Percentiles rank a stretch among this genome's conserved stretches.
Evolutionary conservation across 1,140 invertebrate species (phyloP).

Genomic region (Lepidurus arcticus): DNA sequence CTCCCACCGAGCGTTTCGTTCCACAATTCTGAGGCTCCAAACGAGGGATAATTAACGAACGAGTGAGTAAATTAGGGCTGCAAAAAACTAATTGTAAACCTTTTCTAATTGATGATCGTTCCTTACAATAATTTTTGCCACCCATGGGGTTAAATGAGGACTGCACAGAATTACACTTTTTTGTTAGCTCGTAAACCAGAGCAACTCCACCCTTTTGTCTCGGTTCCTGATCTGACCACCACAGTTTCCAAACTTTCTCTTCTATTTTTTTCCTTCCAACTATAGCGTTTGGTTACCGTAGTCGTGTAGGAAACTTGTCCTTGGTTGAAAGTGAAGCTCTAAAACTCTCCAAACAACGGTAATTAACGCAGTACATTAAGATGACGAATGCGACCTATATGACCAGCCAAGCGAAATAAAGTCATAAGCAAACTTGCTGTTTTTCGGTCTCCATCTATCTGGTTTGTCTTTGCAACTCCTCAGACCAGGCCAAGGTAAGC

Average conservation of each 20-base stretch:
- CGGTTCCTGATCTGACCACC: background rate
- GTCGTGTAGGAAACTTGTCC: background rate
- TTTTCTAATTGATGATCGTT: no score
- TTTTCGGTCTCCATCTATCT: background rate
- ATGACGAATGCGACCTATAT: background rate
- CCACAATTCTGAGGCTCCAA: no score
- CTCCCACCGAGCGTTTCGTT: no score
- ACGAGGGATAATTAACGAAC: no score
- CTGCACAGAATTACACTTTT: background rate
- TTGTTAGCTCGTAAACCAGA: background rate
- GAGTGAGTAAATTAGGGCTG: no score
- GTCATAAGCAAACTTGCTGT: background rate
- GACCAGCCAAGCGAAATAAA: background rate
- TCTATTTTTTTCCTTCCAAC: background rate
- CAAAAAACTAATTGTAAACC: no score
- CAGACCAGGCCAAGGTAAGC: background rate
- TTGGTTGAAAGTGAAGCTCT: background rate
- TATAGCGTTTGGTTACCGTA: background rate
- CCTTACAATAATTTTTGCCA: background rate
- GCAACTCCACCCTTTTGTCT: slow-evolving; percentile 9
- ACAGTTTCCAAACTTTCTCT: background rate
- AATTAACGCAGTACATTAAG: background rate
- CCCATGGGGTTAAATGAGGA: background rate
- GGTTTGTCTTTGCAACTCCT: background rate
- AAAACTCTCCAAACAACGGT: background rate